A percentile compares a stretch with the other conserved stretches of the same genome.
Conservation (phyloP, 35 echinoderm and acorn worm species). For the Eucidaris tribuloides region DNA sequence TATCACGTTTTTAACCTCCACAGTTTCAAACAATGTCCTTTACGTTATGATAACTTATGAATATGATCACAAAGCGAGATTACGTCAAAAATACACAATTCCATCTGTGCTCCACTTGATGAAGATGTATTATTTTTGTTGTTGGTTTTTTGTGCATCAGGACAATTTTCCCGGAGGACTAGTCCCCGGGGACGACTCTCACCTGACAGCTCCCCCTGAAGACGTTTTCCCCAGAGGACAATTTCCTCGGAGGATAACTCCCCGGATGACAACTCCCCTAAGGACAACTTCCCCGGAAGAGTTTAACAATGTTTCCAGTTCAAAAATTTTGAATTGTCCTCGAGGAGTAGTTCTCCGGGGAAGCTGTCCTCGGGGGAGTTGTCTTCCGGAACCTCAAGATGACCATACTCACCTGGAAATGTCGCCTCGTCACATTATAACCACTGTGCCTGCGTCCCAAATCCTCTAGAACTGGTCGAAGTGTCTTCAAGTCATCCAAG, state of each 20-base stretch:
- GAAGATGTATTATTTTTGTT: no score
- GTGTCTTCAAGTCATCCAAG: constrained; percentile 12
- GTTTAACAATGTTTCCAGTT: not conserved
- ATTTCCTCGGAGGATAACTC: not conserved
- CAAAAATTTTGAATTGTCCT: not conserved
- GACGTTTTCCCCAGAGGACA: not conserved
- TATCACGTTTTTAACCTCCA: no score
- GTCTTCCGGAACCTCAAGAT: not conserved
- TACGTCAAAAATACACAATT: no score
- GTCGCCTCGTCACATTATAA: constrained; percentile 18
- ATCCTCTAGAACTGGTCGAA: constrained; percentile 16
- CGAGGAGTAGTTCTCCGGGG: no score
- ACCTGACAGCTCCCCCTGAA: no score
- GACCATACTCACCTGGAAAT: constrained; percentile 53
- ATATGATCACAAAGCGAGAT: no score
- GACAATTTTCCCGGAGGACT: no score
- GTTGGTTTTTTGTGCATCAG: no score
- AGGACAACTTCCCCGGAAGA: not conserved
- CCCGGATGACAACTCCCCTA: not conserved
- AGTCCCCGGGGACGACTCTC: no score
- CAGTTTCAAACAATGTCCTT: no score
- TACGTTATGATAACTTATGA: no score
- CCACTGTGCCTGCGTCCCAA: constrained; percentile 31
- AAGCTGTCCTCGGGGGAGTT: not conserved
- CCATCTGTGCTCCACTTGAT: no score